phyloP scores from a whole-genome alignment of 2,797 vertebrate species.

The Dendrocincla fuliginosa region DNA sequence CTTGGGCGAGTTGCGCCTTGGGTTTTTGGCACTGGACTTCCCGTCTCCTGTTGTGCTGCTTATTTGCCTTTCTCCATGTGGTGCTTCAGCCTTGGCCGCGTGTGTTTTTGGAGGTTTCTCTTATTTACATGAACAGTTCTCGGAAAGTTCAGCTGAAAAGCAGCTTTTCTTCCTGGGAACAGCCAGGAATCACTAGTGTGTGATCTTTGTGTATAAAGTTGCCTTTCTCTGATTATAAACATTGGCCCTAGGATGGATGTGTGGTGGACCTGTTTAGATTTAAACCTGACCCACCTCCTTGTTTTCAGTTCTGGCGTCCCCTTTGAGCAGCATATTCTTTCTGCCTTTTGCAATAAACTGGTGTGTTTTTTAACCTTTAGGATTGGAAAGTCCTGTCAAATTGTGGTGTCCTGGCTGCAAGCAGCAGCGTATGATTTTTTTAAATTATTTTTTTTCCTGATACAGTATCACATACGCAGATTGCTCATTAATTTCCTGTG shows the following conservation, averaged over 20 bases:
- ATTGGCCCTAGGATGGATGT: conserved; percentile 55
- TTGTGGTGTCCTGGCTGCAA: neutral
- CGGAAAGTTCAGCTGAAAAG: conserved; percentile 56
- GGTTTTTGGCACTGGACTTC: neutral
- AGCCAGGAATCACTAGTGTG: neutral
- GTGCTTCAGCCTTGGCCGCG: neutral
- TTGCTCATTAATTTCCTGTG: neutral
- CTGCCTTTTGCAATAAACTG: neutral
- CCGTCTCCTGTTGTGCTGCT: neutral
- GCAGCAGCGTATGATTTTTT: accelerated
- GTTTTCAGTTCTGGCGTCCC: neutral
- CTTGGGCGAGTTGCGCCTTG: neutral
- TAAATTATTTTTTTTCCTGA: accelerated
- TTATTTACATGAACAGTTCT: conserved; percentile 53
- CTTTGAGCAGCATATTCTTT: neutral
- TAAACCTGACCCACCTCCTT: conserved; percentile 34
- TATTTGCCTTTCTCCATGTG: conserved; percentile 15
- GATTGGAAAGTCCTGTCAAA: neutral
- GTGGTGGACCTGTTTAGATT: conserved; percentile 57
- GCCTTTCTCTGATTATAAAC: conserved; percentile 64
- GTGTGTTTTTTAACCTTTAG: neutral
- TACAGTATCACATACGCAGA: neutral
- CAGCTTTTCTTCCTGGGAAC: conserved; percentile 43
- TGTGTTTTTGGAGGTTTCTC: neutral
- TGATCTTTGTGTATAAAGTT: conserved; percentile 62